Percentiles rank a stretch among this genome's conserved stretches.
These are phyloP conservation scores for Jordanella pulchra DNA, from an alignment of 2,797 vertebrate genomes.

Conservation along the genomic window DNA sequence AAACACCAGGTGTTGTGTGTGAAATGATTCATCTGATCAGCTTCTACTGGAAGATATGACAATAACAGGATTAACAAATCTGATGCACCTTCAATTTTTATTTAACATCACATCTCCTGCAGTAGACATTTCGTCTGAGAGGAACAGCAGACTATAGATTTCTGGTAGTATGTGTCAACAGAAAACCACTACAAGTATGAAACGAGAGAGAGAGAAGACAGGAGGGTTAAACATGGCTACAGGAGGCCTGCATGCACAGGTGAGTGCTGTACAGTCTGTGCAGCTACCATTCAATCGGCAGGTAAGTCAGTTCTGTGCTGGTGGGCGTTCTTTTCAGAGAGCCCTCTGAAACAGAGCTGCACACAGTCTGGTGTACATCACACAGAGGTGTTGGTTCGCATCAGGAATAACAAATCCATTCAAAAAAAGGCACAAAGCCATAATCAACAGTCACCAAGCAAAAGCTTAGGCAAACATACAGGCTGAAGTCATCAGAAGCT, in stretches of 20 bases:
- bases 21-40: slow-evolving; percentile 29
- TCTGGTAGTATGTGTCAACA: slow-evolving; percentile 70
- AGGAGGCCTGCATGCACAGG: slow-evolving; percentile 80
- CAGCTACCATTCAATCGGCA: slow-evolving; percentile 56
- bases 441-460: slow-evolving; percentile 72
- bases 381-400: slow-evolving; percentile 63
- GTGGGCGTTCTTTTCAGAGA: slow-evolving; percentile 48
- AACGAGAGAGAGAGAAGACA: slow-evolving; percentile 71
- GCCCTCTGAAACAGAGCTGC: slow-evolving; percentile 54
- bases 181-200: slow-evolving; percentile 76
- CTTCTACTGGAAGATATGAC: slow-evolving; percentile 60
- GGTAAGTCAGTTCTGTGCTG: slow-evolving; percentile 57
- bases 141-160: slow-evolving; percentile 73
- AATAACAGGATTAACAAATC: slow-evolving; percentile 62
- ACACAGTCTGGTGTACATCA: slow-evolving; percentile 57
- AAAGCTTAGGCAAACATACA: slow-evolving; percentile 60
- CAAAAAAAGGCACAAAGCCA: slow-evolving; percentile 77
- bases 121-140: slow-evolving; percentile 75
- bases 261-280: slow-evolving; percentile 67
- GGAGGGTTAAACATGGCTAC: slow-evolving; percentile 73
- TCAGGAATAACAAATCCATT: slow-evolving; percentile 68
- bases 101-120: slow-evolving; percentile 78
- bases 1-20: slow-evolving; percentile 30
- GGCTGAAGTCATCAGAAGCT: slow-evolving; percentile 65
- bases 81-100: slow-evolving; percentile 80